Evolutionary conservation across 2,797 vertebrate species (phyloP).

Genomic region (Percopsis omiscomaycus): DNA sequence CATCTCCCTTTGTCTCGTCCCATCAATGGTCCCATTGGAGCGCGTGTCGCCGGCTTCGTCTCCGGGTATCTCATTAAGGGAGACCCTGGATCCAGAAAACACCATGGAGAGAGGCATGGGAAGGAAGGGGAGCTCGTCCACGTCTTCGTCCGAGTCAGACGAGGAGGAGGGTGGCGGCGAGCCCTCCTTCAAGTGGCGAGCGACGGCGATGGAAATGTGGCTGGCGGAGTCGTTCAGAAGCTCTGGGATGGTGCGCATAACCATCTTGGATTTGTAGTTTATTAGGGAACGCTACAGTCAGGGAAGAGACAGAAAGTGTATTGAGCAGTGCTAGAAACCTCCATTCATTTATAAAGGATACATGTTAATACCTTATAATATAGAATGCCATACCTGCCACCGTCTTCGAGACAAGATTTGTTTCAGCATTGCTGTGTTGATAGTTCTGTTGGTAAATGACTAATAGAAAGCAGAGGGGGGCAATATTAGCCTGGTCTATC

Average conservation of each 20-base stretch:
- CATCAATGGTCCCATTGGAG: conserved; percentile 35
- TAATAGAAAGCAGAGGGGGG: conserved; percentile 52
- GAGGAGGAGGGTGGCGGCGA: conserved; percentile 87
- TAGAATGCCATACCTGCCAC: conserved; percentile 86
- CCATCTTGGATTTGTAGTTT: conserved; percentile 96
- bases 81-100: conserved; percentile 90
- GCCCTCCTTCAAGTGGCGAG: conserved; percentile 83
- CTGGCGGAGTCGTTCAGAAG: conserved; percentile 87
- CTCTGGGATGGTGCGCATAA: conserved; percentile 90
- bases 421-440: conserved; percentile 88
- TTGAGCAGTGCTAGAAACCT: no score
- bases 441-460: conserved; percentile 86
- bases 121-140: conserved; percentile 91
- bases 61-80: conserved; percentile 90
- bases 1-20: conserved; percentile 30
- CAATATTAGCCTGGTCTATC: not conserved
- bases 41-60: conserved; percentile 76
- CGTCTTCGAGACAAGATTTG: conserved; percentile 87
- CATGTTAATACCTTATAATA: not conserved
- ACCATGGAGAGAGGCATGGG: conserved; percentile 90
- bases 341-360: not conserved
- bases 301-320: not conserved
- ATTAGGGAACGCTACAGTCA: conserved; percentile 87
- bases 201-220: conserved; percentile 88
- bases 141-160: conserved; percentile 91